Percentiles rank a stretch among this genome's conserved stretches.
phyloP scores from a whole-genome alignment of 2,797 vertebrate species.

The Tolypeutes matacus region DNA sequence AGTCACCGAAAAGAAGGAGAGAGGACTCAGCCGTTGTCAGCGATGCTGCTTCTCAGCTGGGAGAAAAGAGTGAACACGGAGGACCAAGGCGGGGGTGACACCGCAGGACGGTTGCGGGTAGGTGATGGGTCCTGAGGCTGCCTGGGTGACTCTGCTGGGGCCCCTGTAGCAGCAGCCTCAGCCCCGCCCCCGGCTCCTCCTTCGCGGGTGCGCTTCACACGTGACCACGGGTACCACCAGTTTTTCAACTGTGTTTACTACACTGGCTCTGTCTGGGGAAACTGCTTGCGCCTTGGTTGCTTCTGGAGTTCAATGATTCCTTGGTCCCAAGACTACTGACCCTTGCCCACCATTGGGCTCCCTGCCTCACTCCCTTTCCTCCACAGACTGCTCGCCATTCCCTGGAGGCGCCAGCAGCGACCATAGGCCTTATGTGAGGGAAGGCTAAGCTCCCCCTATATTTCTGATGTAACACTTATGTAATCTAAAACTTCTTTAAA shows the following conservation, averaged over 20 bases:
- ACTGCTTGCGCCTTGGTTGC: not conserved
- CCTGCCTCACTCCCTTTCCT: not conserved
- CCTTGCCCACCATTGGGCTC: rapidly evolving
- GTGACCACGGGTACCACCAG: conserved; percentile 87
- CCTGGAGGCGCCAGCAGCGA: too few relatives aligned
- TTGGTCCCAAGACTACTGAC: rapidly evolving
- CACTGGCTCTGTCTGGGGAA: not conserved
- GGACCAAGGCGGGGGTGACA: not conserved
- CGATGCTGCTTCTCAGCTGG: not conserved
- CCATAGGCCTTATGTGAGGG: conserved; percentile 57
- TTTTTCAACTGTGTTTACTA: conserved; percentile 89
- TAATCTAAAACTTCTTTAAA: too few relatives aligned
- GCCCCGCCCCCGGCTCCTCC: conserved; percentile 77
- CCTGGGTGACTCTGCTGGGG: conserved; percentile 77
- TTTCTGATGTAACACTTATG: too few relatives aligned
- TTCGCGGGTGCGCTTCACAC: conserved; percentile 77
- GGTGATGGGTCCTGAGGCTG: conserved; percentile 47
- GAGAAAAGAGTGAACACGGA: not conserved
- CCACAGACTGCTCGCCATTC: rapidly evolving
- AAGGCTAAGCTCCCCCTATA: not conserved
- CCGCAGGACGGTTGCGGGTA: conserved; percentile 42
- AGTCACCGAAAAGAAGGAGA: not conserved
- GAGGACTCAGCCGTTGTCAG: not conserved
- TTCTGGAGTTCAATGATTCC: not conserved
- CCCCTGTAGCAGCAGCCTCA: conserved; percentile 68